phyloP scores from a whole-genome alignment of 1,140 invertebrate genomes.

The Meloidogyne floridensis region DNA sequence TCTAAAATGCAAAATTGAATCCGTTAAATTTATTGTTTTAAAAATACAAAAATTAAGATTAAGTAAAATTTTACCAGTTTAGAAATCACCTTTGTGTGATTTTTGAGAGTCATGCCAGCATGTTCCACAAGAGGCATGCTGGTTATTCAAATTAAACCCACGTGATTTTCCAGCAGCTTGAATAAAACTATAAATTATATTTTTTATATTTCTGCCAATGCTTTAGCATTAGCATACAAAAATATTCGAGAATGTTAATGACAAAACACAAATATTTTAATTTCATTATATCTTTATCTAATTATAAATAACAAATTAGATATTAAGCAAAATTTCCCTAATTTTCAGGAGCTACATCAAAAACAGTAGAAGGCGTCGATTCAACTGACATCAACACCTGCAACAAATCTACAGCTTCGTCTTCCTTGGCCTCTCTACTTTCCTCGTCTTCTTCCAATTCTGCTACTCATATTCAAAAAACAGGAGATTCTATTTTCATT shows the following conservation, averaged over 20 bases:
- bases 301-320: not conserved
- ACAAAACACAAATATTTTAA: too few species aligned
- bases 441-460: constrained; percentile 21
- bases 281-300: not conserved
- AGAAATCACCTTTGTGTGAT: too few species aligned
- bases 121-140: too few species aligned
- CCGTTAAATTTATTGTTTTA: too few species aligned
- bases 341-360: not conserved
- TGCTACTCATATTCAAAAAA: not conserved
- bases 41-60: too few species aligned
- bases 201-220: not conserved
- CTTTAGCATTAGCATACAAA: not conserved
- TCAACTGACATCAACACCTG: not conserved
- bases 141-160: too few species aligned
- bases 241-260: not conserved
- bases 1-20: too few species aligned
- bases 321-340: not conserved
- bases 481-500: not conserved
- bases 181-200: too few species aligned
- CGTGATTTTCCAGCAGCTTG: too few species aligned
- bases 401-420: constrained; percentile 27
- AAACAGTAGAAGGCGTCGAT: not conserved
- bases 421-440: constrained; percentile 22
- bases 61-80: too few species aligned
- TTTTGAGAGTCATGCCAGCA: too few species aligned